Percentiles rank a stretch among this genome's conserved stretches.
phyloP scores from a whole-genome alignment of 1,140 invertebrate genomes.

The Lordiphosa mommai region DNA sequence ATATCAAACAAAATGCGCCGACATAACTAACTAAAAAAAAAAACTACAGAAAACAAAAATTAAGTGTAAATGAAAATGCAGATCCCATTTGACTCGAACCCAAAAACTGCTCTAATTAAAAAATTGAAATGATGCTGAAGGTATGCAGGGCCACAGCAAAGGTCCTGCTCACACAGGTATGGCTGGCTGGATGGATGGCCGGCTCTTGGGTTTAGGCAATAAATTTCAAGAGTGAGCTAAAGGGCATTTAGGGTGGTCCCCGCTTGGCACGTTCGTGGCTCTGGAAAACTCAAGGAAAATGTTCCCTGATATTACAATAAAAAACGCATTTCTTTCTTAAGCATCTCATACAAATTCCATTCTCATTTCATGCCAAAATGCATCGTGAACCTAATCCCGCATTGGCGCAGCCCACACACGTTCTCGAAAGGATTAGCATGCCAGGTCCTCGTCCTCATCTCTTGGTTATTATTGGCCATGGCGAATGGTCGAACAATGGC shows the following conservation, averaged over 20 bases:
- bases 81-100: conserved; percentile 17
- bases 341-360: neutral
- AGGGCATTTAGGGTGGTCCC: conserved; percentile 51
- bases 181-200: no score
- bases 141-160: conserved; percentile 46
- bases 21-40: conserved; percentile 36
- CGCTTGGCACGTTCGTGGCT: conserved; percentile 61
- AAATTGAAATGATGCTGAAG: conserved; percentile 67
- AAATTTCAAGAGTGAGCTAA: conserved; percentile 34
- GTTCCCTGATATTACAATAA: conserved; percentile 57
- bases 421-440: conserved; percentile 67
- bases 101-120: conserved; percentile 64
- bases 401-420: conserved; percentile 69
- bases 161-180: conserved; percentile 35
- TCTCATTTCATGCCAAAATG: conserved; percentile 44
- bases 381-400: conserved; percentile 48
- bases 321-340: conserved; percentile 64
- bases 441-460: conserved; percentile 6
- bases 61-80: conserved; percentile 31
- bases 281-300: conserved; percentile 7
- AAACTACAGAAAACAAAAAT: conserved; percentile 16
- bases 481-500: conserved; percentile 60
- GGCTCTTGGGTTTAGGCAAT: conserved; percentile 27
- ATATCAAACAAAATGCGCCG: conserved; percentile 54
- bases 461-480: conserved; percentile 33